Evolutionary conservation across 2,113 vertebrate species (phyloP).

Genomic region (Menidia beryllina): DNA sequence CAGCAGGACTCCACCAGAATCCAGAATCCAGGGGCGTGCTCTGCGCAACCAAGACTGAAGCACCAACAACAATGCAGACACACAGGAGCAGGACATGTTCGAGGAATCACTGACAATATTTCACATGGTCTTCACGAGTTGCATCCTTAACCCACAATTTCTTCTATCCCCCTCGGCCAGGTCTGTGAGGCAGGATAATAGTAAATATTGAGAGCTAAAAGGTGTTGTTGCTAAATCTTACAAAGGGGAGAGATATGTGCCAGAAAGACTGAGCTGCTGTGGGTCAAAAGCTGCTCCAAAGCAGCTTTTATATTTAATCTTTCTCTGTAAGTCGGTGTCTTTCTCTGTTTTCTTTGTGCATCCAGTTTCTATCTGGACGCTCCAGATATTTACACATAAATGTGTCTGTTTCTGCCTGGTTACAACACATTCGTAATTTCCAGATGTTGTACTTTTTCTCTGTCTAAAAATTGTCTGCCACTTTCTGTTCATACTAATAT

Average conservation of each 20-base stretch:
- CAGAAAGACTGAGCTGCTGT: neutral
- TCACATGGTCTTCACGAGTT: too few species aligned
- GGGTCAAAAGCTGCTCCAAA: conserved; percentile 13
- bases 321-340: neutral
- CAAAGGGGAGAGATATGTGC: neutral
- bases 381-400: conserved; percentile 22
- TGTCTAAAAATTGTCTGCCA: conserved; percentile 43
- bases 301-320: conserved; percentile 26
- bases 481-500: conserved; percentile 43
- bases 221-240: neutral
- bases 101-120: too few species aligned
- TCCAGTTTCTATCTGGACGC: neutral
- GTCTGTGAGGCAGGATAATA: neutral
- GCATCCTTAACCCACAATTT: too few species aligned
- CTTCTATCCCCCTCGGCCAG: neutral
- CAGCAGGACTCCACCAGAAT: too few species aligned
- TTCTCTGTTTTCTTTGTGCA: neutral
- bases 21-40: too few species aligned
- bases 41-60: too few species aligned
- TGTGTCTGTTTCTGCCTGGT: conserved; percentile 28
- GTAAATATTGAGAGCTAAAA: too few species aligned
- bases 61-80: too few species aligned
- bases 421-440: conserved; percentile 22
- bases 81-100: too few species aligned
- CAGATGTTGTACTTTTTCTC: conserved; percentile 30